Evolutionary conservation across 2,797 vertebrate species (phyloP).

Genomic region (Lycodopsis pacificus): DNA sequence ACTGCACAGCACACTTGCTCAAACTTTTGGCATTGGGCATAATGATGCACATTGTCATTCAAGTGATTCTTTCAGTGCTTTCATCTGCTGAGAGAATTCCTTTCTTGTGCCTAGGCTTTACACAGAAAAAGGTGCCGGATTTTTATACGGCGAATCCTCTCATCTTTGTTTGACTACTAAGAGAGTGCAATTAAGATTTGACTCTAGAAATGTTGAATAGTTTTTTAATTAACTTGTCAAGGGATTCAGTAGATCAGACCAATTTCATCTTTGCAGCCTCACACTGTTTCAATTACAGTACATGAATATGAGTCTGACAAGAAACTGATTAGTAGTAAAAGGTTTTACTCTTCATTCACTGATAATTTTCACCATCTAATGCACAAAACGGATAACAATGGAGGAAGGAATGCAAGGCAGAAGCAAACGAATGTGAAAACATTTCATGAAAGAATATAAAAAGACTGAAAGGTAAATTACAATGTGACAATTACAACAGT

Average conservation of each 20-base stretch:
- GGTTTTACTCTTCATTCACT: rapidly evolving
- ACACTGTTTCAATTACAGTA: slow-evolving; percentile 11
- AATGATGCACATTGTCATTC: slow-evolving; percentile 55
- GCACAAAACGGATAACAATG: neutral
- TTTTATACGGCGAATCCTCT: neutral
- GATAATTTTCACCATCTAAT: neutral
- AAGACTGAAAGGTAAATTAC: neutral
- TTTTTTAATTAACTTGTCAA: slow-evolving; percentile 49
- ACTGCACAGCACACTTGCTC: slow-evolving; percentile 42
- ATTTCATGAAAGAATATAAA: neutral
- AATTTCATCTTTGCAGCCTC: slow-evolving; percentile 17
- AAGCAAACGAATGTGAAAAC: neutral
- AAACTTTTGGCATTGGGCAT: slow-evolving; percentile 60
- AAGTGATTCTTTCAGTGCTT: slow-evolving; percentile 39
- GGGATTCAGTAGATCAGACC: slow-evolving; percentile 27
- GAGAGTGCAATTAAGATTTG: slow-evolving; percentile 37
- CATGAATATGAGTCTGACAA: neutral
- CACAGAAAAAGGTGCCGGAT: neutral
- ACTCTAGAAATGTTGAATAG: slow-evolving; percentile 29
- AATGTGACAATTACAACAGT: neutral
- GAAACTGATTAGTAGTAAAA: neutral
- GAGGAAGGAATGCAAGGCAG: neutral
- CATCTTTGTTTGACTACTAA: slow-evolving; percentile 28
- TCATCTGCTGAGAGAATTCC: slow-evolving; percentile 45
- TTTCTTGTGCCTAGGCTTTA: slow-evolving; percentile 19